Evolutionary conservation across 2,888 invertebrate species (phyloP), one percentile per base, ranked within the genome.

Genomic region (Biston betularia): DNA sequence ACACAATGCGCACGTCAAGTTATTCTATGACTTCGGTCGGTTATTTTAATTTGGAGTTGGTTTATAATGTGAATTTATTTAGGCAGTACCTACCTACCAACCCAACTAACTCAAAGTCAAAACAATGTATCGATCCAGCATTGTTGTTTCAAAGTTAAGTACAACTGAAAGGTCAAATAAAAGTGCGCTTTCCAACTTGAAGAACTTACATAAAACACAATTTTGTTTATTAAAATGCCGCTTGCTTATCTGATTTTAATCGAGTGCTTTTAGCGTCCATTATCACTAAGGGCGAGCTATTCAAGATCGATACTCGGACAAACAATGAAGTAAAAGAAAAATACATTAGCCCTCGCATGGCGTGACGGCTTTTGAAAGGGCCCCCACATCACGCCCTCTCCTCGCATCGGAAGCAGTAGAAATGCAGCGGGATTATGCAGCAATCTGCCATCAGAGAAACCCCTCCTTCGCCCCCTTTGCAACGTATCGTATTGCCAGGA

Each of bases 401-500:
- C 75, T 79, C 80, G 84, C 86, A 84, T 87, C 82, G 85, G 92
- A 92, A 92, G 92, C 91, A 84, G 85, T 90, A 90, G 86, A 90
- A 93, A 89, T 91, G 92, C 90, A 89, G 74, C 75, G 85, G 87
- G 89, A 89, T 89, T 88, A 89, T 86, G 87, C 88, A 88, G 85
- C 89, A 90, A 89, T 91, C 89, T 89, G 87, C 84, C 83, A 77
- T 75, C 77, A 77, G 84, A 83, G 83, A 84, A 78, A 75, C 76
- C 84, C 86, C 85, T 80, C 73, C 63, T 63, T 64, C 55, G 48
- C 42, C 53, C 77, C 77, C 82, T 77, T 73, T 71, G 75, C 75
- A 80, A 82, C 82, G 86, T 90, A 92, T 92, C 92, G 86, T 84
- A 88, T 92, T 89, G 89, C 92, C 84, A 84, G 89, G 89, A 93